Evolutionary conservation across 1,140 invertebrate genomes (phyloP).

Genomic region (Zaprionus inermis): DNA sequence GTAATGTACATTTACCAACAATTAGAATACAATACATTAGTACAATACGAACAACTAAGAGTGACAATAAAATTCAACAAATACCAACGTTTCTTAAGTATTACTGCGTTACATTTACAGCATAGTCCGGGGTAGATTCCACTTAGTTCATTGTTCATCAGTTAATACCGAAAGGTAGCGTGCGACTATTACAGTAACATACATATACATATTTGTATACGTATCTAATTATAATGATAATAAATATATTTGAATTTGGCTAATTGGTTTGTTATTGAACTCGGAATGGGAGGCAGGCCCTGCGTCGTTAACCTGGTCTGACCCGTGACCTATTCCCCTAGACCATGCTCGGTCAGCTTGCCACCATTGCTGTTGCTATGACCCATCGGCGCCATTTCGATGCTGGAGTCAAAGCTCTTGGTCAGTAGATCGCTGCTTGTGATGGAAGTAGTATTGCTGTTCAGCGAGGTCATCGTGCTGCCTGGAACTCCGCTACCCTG

Average conservation of each 20-base stretch:
- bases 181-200: conserved; percentile 41
- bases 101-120: conserved; percentile 29
- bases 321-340: conserved; percentile 55
- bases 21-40: conserved; percentile 54
- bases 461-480: conserved; percentile 44
- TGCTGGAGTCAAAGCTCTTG: conserved; percentile 81
- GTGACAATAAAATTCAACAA: conserved; percentile 53
- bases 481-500: conserved; percentile 26
- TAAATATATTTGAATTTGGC: conserved; percentile 72
- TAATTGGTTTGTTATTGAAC: conserved; percentile 53
- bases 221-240: conserved; percentile 45
- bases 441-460: conserved; percentile 78
- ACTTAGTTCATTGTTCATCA: conserved; percentile 40
- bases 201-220: conserved; percentile 18
- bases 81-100: conserved; percentile 43
- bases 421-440: conserved; percentile 79
- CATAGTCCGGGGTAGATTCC: conserved; percentile 7
- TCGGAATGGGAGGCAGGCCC: conserved; percentile 20
- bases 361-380: conserved; percentile 70
- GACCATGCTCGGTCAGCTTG: conserved; percentile 60
- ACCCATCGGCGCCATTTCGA: conserved; percentile 67
- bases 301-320: background rate
- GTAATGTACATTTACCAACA: conserved; percentile 57
- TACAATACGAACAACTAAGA: conserved; percentile 56
- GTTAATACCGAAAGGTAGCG: conserved; percentile 51